phyloP scores from a whole-genome alignment of 2,797 vertebrate species.

The Phoebastria nigripes region DNA sequence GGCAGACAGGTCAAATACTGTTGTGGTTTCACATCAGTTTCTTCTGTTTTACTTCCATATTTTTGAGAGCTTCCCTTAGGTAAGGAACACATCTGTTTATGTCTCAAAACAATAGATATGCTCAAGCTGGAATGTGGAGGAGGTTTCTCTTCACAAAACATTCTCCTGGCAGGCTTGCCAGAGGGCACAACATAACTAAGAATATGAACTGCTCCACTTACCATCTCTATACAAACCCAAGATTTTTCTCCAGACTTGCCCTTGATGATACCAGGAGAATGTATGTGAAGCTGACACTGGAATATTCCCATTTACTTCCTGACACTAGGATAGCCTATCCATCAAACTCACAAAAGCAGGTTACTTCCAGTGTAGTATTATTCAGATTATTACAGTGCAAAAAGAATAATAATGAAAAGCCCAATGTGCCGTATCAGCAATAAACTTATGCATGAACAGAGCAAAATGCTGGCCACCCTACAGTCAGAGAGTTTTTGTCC shows the following conservation, averaged over 20 bases:
- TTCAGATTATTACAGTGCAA: not conserved
- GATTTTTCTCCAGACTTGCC: conserved; percentile 44
- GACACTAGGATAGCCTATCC: not conserved
- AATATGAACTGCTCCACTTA: conserved; percentile 71
- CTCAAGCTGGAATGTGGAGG: conserved; percentile 64
- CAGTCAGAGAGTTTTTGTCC: not conserved
- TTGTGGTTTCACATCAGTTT: conserved; percentile 67
- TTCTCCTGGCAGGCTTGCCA: conserved; percentile 66
- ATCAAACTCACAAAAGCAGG: not conserved
- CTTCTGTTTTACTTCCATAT: conserved; percentile 69
- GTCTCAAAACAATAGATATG: conserved; percentile 59
- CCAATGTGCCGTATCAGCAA: not conserved
- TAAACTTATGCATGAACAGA: not conserved
- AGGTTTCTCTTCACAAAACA: conserved; percentile 63
- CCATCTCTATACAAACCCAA: conserved; percentile 58
- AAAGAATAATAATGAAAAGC: not conserved
- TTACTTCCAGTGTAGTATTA: not conserved
- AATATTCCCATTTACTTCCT: not conserved
- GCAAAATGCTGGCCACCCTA: not conserved
- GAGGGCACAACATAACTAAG: conserved; percentile 64
- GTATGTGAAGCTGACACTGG: conserved; percentile 30
- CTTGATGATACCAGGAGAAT: conserved; percentile 34
- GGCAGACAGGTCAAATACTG: conserved; percentile 62
- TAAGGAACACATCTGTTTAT: conserved; percentile 67
- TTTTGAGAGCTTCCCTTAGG: conserved; percentile 68